A percentile compares a stretch with the other conserved stretches of the same genome.
These are phyloP conservation scores for Enteromius argenteus DNA, from an alignment of 2,797 vertebrate genomes.

Conservation along the genomic window DNA sequence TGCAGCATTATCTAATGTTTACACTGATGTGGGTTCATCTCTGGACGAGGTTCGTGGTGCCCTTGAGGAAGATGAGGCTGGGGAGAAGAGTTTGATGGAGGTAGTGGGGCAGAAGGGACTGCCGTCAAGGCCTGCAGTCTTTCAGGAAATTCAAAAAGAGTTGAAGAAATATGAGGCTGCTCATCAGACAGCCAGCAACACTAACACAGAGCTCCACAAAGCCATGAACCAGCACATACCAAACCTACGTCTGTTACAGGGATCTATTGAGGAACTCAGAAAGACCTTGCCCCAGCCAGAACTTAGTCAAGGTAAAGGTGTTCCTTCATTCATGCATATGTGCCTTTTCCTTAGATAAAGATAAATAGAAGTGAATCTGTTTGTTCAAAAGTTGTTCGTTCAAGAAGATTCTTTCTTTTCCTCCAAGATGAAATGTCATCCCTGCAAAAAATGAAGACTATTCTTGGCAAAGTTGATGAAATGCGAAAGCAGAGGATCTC, in stretches of 20 bases:
- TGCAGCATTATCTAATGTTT: conserved; percentile 83
- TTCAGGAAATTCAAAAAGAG: conserved; percentile 80
- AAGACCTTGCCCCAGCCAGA: conserved; percentile 76
- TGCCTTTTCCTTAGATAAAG: no score
- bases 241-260: conserved; percentile 84
- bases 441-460: conserved; percentile 82
- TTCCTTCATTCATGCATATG: background rate
- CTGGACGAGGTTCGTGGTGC: conserved; percentile 81
- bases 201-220: conserved; percentile 85
- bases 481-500: conserved; percentile 84
- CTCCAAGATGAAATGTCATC: conserved; percentile 79
- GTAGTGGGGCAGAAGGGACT: conserved; percentile 62
- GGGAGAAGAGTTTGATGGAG: conserved; percentile 79
- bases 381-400: background rate
- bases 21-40: conserved; percentile 84
- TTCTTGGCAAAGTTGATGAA: conserved; percentile 86
- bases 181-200: conserved; percentile 85
- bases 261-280: conserved; percentile 81
- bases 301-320: conserved; percentile 77
- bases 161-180: conserved; percentile 84
- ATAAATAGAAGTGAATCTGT: background rate
- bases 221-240: conserved; percentile 87
- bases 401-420: background rate
- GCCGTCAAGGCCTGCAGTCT: background rate
- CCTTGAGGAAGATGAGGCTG: conserved; percentile 78